Percentiles rank a stretch among this genome's conserved stretches.
phyloP scores from a whole-genome alignment of 2,797 vertebrate species.

The Macropus fuliginosus region DNA sequence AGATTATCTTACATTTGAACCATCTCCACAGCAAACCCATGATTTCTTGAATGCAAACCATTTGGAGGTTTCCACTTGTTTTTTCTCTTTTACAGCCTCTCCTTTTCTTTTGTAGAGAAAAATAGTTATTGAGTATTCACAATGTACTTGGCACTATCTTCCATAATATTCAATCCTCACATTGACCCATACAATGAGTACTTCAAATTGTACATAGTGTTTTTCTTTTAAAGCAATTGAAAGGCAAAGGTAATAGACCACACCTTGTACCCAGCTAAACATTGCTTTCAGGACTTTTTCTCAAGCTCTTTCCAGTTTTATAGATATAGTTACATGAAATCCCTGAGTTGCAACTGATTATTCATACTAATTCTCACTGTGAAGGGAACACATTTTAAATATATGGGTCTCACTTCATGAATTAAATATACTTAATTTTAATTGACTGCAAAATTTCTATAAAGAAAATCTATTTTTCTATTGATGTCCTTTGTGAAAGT shows the following conservation, averaged over 20 bases:
- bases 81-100: background rate
- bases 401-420: background rate
- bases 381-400: background rate
- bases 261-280: background rate
- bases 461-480: background rate
- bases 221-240: background rate
- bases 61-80: background rate
- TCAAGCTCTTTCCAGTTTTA: background rate
- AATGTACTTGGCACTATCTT: background rate
- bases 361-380: background rate
- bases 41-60: background rate
- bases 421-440: background rate
- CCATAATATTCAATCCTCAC: background rate
- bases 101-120: background rate
- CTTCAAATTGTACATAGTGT: background rate
- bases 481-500: background rate
- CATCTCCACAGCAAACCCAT: background rate
- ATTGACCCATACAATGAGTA: background rate
- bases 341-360: background rate
- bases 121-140: background rate
- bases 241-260: background rate
- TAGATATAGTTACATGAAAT: background rate
- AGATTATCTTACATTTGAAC: background rate
- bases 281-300: background rate
- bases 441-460: background rate